Conservation (phyloP, 2,797 vertebrate genomes). For the Dryobates pubescens region DNA sequence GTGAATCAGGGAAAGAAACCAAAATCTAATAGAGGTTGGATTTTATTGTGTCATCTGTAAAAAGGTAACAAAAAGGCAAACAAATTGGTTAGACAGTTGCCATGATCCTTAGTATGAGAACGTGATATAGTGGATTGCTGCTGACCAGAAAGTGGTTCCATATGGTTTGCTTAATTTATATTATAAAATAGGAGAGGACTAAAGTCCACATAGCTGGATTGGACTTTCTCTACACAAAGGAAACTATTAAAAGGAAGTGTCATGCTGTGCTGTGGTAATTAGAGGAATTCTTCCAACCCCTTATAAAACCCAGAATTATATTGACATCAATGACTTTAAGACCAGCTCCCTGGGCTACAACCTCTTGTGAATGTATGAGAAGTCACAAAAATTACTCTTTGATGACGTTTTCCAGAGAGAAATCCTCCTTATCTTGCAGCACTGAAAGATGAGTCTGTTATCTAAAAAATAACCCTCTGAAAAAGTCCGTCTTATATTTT, state of each 20-base stretch:
- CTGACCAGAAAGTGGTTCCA: neutral
- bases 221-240: neutral
- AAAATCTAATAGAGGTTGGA: neutral
- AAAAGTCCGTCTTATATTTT: neutral
- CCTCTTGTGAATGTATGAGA: neutral
- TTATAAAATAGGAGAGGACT: neutral
- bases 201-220: neutral
- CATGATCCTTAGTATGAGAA: neutral
- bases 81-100: neutral
- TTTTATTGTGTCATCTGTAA: neutral
- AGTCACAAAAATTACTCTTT: neutral
- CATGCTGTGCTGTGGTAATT: neutral
- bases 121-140: neutral
- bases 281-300: neutral
- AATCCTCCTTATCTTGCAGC: neutral
- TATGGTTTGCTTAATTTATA: neutral
- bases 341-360: neutral
- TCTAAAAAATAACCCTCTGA: neutral
- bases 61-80: neutral
- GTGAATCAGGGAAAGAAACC: neutral
- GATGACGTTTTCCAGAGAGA: neutral
- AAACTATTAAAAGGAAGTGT: neutral
- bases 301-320: neutral
- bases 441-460: neutral
- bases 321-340: neutral